Base-by-base conservation (phyloP, 2,888 invertebrate species). In the Vesta saturnalis region DNA sequence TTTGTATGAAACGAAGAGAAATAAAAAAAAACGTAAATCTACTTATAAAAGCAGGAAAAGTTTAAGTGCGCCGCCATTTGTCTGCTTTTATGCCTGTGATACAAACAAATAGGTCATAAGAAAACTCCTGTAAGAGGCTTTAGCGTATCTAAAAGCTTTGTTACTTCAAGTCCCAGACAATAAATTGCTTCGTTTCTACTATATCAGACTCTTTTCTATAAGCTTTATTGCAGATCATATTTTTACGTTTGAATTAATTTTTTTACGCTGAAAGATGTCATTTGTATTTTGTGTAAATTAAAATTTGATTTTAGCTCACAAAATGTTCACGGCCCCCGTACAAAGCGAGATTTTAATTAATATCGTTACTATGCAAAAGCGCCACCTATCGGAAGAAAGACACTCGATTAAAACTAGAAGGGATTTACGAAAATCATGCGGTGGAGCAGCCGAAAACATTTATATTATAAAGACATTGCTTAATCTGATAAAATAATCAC, bases 91-190 rank as follows among this genome's bases (percentile, higher is more conserved):
- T 62, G 67, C 30, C 52, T 60, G 58, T 52, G 62, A 62, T 62
- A 67, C 67, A 67, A 67, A 67, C 67, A 67, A 67, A 67, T 67
- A 67, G 62, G 67, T 67, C 67, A 59, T 67, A 57, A 63, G 56
- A 67, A 67, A 67, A 62, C 58, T 54, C 59, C 23, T 67, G 59
- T 62, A 67, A 67, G 55, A 54, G 39, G 63, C 63, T 67, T 67
- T 67, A 59, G 54, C 23, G 62, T 52, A 58, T 63, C 67, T 63
- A 63, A 62, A 63, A 67, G 67, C 67, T 63, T 63, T 58, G 63
- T 67, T 63, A 59, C 58, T 63, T 49, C 39, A 63, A 67, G 63
- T 67, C 63, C 12, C 63, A 46, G 54, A 63, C 62, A 67, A 59
- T 59, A 63, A 67, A 59, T 62, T 57, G 57, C 58, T 46, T 59